Percentiles rank a stretch among this genome's conserved stretches.
These are phyloP conservation scores for Amaurobius ferox DNA, from an alignment of 2,888 invertebrate genomes.

Conservation along the genomic window DNA sequence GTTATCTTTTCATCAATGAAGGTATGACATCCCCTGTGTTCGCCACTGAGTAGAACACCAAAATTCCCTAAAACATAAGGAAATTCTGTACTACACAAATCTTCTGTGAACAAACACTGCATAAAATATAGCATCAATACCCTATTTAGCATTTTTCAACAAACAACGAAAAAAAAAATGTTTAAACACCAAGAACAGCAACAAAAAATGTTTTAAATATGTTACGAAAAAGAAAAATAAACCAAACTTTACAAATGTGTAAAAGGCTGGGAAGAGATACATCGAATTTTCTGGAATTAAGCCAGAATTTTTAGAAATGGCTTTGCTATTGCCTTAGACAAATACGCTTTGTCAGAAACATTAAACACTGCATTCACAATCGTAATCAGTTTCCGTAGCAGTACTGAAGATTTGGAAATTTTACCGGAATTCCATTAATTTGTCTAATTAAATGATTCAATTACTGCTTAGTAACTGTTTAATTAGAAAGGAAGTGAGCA, in stretches of 20 bases:
- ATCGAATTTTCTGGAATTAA: slow-evolving; percentile 11
- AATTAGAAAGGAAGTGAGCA: neutral
- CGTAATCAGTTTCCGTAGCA: slow-evolving; percentile 3
- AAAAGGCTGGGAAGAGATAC: neutral
- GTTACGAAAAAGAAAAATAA: neutral
- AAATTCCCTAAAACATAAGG: too few species aligned
- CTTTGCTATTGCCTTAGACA: neutral
- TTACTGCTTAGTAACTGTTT: neutral
- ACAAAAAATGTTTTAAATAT: too few species aligned
- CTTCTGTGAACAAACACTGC: too few species aligned
- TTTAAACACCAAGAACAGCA: too few species aligned
- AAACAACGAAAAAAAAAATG: too few species aligned
- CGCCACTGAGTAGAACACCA: too few species aligned
- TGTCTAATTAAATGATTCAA: slow-evolving; percentile 12
- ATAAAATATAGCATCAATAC: too few species aligned
- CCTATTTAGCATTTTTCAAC: too few species aligned
- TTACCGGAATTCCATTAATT: slow-evolving; percentile 11
- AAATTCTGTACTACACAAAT: too few species aligned
- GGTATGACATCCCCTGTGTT: too few species aligned
- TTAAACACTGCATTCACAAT: slow-evolving; percentile 6
- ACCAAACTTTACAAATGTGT: neutral
- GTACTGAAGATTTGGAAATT: neutral
- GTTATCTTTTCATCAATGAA: too few species aligned
- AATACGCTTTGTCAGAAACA: neutral
- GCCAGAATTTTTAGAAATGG: neutral